Base-by-base conservation (phyloP, 2,888 invertebrate species). In the Cephus pulcher region DNA sequence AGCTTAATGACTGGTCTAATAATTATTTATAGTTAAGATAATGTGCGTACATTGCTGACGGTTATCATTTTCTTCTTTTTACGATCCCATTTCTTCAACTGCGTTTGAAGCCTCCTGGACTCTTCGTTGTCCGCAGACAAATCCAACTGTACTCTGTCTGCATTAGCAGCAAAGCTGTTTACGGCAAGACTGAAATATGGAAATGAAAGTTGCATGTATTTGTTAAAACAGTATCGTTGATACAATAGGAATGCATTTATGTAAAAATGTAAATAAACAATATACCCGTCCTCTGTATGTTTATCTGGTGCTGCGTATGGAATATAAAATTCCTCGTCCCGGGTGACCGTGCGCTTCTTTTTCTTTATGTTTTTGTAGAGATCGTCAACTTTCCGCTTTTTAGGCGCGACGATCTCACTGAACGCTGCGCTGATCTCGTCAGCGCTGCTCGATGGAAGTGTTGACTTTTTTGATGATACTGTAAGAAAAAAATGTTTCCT, bases 31-130 rank as follows among this genome's bases (percentile, higher is more conserved):
- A 34, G 79, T 34, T 70, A 74, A 80, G 80, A 75, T 76, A 78
- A 71, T 73, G 80, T 82, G 87, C 92, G 85, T 90, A 95, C 95
- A 81, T 93, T 93, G 82, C 94, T 93, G 1, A 94, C 93, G 35
- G 95, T 94, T 56, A 99, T 95, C 95, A 98, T 98, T 93, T 97
- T 98, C 94, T 99, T 99, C 92, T 97, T 96, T 90, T 98, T 98
- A 75, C 98, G 94, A 93, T 99, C 99, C 99, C 99, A 98, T 89
- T 95, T 95, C 89, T 95, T 95, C 84, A 94, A 91, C 81, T 94
- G 94, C 3, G 93, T 93, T 76, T 94, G 93, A 76, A 94, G 92
- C 56, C 94, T 93, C 80, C 94, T 93, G 1, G 92, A 92, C 35
- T 95, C 95, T 74, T 95, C 95, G 81, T 96, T 96, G 92, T 98